phyloP scores from a whole-genome alignment of 2,797 vertebrate genomes.

The Todus mexicanus region DNA sequence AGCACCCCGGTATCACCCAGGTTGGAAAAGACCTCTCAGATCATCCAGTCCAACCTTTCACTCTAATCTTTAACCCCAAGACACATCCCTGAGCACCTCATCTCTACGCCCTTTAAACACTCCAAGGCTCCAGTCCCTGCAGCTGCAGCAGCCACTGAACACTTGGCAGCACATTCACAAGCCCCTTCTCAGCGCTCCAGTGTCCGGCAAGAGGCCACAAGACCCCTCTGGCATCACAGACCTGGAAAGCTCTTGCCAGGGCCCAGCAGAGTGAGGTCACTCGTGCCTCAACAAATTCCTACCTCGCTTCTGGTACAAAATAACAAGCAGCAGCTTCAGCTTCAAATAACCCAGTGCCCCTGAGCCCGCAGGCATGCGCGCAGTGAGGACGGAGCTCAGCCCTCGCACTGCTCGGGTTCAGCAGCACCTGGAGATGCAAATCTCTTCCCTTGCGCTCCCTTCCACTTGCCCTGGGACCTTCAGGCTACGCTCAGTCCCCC shows the following conservation, averaged over 20 bases:
- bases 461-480: background rate
- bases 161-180: background rate
- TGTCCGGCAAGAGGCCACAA: background rate
- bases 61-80: too few species aligned
- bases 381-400: background rate
- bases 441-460: background rate
- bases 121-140: background rate
- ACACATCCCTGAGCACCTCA: too few species aligned
- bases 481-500: background rate
- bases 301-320: background rate
- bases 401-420: background rate
- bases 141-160: fast-evolving
- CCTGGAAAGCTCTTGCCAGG: background rate
- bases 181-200: background rate
- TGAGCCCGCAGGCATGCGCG: fast-evolving
- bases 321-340: background rate
- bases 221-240: background rate
- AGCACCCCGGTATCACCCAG: too few species aligned
- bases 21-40: too few species aligned
- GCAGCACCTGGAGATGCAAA: background rate
- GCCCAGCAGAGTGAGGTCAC: background rate
- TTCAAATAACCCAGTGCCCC: background rate
- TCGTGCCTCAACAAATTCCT: fast-evolving
- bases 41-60: too few species aligned
- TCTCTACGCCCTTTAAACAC: too few species aligned